Evolutionary conservation across 2,113 vertebrate genomes (phyloP), one percentile per base, ranked within the genome.

Genomic region (Coreoperca whiteheadi): DNA sequence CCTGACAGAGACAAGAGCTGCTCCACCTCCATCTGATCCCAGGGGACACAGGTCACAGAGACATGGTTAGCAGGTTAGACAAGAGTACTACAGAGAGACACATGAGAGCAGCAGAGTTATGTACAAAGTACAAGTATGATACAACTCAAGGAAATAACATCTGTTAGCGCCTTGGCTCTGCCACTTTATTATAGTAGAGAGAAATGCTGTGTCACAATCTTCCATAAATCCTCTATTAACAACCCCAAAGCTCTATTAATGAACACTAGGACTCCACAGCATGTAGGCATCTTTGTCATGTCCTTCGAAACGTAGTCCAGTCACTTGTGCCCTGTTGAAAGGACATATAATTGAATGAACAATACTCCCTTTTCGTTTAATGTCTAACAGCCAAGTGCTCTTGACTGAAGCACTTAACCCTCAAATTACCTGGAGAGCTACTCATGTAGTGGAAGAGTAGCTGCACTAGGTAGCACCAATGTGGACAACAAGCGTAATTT

Each of bases 1-100:
- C 96, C 96, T 23, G 96, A 96, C 88, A 96, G 91, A 91, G 96
- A 94, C 90, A 94, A 90, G 82, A 96, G 93, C 93, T 96, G 96
- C 89, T 96, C 96, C 89, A 94, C 95, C 95, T 96, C 95, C 96
- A 96, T 96, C 96, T 96, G 87, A 85, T 0, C 76, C 56, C 53
- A 70, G 51, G 20, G 54, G 20, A 89, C 20, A 92, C 39, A 79
- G 23, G 50, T 46, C 74, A 70, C 57, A 86, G 37, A 87, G 39
- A 87, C 68, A 80, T 7, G 61, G 63, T 78, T 43, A 83, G 53
- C 59, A 74, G 63, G 75, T 71, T 14, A 79, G 25, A 83, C 41
- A 61, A 15, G 65, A 56, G 32, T 12, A 41, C 25, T 46, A 63
- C 10, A 77, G 57, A 76, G 30, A 77, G 18, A 70, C 6, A 23